phyloP scores from a whole-genome alignment of 2,888 invertebrate species.

The Apodemia duryi region DNA sequence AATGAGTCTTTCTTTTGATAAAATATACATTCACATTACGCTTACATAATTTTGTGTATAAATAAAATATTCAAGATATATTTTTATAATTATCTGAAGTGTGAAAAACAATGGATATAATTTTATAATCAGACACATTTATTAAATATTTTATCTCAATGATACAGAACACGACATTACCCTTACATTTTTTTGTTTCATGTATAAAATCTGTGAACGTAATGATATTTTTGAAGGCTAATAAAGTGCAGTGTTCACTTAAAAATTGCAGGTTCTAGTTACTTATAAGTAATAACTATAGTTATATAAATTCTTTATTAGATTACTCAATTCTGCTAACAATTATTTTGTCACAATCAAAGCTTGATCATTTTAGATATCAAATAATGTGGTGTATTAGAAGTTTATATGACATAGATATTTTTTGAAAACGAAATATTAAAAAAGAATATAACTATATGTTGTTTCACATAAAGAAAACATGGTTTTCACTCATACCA shows the following conservation, averaged over 20 bases:
- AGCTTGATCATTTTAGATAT: background rate
- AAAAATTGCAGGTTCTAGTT: background rate
- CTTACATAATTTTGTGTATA: constrained; percentile 5
- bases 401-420: no score
- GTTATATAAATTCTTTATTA: background rate
- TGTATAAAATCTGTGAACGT: background rate
- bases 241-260: background rate
- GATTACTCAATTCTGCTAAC: background rate
- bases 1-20: constrained; percentile 31
- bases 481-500: background rate
- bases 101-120: constrained; percentile 10
- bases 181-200: background rate
- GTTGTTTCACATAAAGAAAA: background rate
- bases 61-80: constrained; percentile 5
- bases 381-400: background rate
- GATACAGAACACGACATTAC: background rate
- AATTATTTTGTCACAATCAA: background rate
- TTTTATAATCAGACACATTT: constrained; percentile 12
- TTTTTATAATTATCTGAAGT: constrained; percentile 9
- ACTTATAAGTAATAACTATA: background rate
- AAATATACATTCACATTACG: constrained; percentile 19
- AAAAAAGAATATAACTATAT: background rate
- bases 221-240: background rate
- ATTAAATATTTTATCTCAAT: constrained; percentile 2
- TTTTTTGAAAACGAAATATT: background rate